These are phyloP conservation scores for Aplocera efformata DNA, from an alignment of 2,888 invertebrate species.

Conservation along the genomic window DNA sequence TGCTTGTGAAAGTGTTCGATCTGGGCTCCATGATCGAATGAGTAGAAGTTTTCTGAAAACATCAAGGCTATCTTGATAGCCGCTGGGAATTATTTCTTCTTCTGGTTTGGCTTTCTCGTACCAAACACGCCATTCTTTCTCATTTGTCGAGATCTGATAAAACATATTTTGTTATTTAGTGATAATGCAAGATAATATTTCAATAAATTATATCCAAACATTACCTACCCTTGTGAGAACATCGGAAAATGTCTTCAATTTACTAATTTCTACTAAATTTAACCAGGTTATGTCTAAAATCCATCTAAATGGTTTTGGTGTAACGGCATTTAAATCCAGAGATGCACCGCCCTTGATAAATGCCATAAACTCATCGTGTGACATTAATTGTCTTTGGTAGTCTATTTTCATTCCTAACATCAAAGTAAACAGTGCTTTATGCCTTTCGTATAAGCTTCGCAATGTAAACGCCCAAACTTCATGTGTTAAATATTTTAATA, in stretches of 20 bases:
- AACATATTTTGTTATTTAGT: too few relatives aligned
- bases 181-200: too few relatives aligned
- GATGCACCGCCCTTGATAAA: constrained; percentile 98
- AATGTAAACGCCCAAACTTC: constrained; percentile 96
- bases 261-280: constrained; percentile 96
- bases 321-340: constrained; percentile 93
- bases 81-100: constrained; percentile 93
- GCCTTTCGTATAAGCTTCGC: constrained; percentile 94
- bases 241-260: constrained; percentile 88
- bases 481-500: constrained; percentile 92
- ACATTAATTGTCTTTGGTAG: constrained; percentile 88
- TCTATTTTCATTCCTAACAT: constrained; percentile 98
- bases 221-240: constrained; percentile 85
- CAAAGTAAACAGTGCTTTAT: constrained; percentile 94
- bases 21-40: constrained; percentile 97
- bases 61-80: constrained; percentile 91
- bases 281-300: constrained; percentile 97
- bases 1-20: constrained; percentile 95
- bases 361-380: constrained; percentile 95
- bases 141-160: constrained; percentile 87
- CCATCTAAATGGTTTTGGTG: constrained; percentile 96
- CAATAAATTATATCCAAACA: too few relatives aligned
- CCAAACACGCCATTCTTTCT: constrained; percentile 94
- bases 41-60: constrained; percentile 93
- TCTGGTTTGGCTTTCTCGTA: constrained; percentile 96